phyloP scores from a whole-genome alignment of 2,888 invertebrate genomes.

The Oasisia sp. region DNA sequence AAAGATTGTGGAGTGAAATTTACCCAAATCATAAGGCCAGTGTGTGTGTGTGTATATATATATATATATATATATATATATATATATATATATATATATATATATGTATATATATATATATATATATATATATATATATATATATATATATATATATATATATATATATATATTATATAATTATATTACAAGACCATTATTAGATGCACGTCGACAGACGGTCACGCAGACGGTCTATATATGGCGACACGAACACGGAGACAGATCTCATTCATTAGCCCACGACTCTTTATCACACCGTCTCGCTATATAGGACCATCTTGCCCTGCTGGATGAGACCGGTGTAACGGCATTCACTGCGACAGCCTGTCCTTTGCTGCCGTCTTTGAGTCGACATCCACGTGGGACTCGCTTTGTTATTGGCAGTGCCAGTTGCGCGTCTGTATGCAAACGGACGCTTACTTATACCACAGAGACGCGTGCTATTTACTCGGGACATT shows the following conservation, averaged over 20 bases:
- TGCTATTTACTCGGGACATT: background rate
- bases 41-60: too few species aligned
- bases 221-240: background rate
- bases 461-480: background rate
- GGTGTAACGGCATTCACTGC: background rate
- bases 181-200: too few species aligned
- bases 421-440: background rate
- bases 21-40: too few species aligned
- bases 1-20: too few species aligned
- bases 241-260: background rate
- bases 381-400: background rate
- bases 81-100: too few species aligned
- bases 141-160: background rate
- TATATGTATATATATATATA: too few species aligned
- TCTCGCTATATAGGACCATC: background rate
- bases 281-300: background rate
- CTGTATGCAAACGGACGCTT: background rate
- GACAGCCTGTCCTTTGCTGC: background rate
- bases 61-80: too few species aligned
- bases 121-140: background rate
- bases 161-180: too few species aligned
- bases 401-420: background rate
- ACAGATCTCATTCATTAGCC: background rate
- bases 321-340: background rate
- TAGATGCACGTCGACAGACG: background rate